A percentile compares a stretch with the other conserved stretches of the same genome.
phyloP scores from a whole-genome alignment of 1,140 invertebrate species.

The Zaprionus ghesquierei region DNA sequence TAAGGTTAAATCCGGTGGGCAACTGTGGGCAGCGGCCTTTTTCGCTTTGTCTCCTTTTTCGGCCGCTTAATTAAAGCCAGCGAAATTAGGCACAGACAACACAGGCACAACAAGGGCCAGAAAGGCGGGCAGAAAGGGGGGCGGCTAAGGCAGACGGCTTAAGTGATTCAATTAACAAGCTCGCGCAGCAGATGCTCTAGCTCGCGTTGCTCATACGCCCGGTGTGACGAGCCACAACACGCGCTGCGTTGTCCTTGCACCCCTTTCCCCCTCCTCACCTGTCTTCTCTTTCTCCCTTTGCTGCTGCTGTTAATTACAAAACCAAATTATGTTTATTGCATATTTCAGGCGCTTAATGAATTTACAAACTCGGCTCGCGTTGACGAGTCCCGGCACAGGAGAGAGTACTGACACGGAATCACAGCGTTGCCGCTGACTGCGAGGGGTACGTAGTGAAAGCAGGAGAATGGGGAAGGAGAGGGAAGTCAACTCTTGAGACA shows the following conservation, averaged over 20 bases:
- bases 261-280: not conserved
- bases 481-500: too few species aligned
- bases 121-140: constrained; percentile 14
- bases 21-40: not conserved
- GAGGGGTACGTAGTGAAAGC: not conserved
- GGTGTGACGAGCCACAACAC: not conserved
- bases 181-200: not conserved
- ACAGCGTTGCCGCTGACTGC: not conserved
- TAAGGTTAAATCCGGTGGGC: not conserved
- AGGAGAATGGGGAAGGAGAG: not conserved
- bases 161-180: constrained; percentile 35
- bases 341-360: constrained; percentile 44
- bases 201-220: constrained; percentile 6
- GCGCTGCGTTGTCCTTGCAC: not conserved
- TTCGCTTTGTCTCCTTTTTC: not conserved
- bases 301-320: constrained; percentile 39
- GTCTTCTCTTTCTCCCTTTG: not conserved
- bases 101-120: too few species aligned
- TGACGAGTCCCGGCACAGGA: constrained; percentile 3
- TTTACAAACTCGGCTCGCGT: constrained; percentile 25
- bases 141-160: not conserved
- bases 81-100: constrained; percentile 2
- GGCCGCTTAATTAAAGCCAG: constrained; percentile 22
- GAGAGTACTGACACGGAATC: constrained; percentile 4
- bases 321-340: constrained; percentile 46